Conservation (phyloP, 1,140 invertebrate genomes). For the Protaetia brevitarsis region DNA sequence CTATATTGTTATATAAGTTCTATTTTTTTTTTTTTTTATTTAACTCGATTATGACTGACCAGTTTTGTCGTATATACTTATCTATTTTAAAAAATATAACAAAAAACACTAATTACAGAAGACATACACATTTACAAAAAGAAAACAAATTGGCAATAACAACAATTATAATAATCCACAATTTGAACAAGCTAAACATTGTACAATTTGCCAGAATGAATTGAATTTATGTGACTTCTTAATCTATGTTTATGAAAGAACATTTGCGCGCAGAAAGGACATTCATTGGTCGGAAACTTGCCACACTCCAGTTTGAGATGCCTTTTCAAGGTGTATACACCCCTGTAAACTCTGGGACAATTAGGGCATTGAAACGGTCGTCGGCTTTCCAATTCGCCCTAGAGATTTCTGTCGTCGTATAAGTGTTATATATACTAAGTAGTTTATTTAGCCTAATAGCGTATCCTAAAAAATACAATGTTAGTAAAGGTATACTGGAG, state of each 20-base stretch:
- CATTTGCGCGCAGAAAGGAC: constrained; percentile 50
- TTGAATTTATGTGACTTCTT: constrained; percentile 48
- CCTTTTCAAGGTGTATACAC: constrained; percentile 54
- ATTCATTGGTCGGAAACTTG: constrained; percentile 53
- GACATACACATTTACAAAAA: too few species aligned
- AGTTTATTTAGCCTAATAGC: constrained; percentile 2
- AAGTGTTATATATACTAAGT: background rate
- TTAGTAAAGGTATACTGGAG: background rate
- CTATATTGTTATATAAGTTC: too few species aligned
- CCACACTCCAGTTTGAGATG: constrained; percentile 56
- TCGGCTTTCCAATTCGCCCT: background rate
- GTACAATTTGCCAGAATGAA: constrained; percentile 35
- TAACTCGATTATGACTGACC: too few species aligned
- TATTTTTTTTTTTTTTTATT: too few species aligned
- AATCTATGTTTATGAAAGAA: constrained; percentile 55
- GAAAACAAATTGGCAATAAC: too few species aligned
- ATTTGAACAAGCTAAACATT: background rate
- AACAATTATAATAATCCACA: background rate
- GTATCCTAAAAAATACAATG: background rate
- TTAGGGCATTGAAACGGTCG: constrained; percentile 33
- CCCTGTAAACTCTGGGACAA: constrained; percentile 42
- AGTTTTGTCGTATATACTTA: too few species aligned
- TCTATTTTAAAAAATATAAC: too few species aligned
- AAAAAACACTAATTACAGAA: too few species aligned
- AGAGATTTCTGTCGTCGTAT: background rate